Percentiles rank a stretch among this genome's conserved stretches.
These are phyloP conservation scores for Troides oblongomaculatus DNA, from an alignment of 2,888 invertebrate species.

Conservation along the genomic window DNA sequence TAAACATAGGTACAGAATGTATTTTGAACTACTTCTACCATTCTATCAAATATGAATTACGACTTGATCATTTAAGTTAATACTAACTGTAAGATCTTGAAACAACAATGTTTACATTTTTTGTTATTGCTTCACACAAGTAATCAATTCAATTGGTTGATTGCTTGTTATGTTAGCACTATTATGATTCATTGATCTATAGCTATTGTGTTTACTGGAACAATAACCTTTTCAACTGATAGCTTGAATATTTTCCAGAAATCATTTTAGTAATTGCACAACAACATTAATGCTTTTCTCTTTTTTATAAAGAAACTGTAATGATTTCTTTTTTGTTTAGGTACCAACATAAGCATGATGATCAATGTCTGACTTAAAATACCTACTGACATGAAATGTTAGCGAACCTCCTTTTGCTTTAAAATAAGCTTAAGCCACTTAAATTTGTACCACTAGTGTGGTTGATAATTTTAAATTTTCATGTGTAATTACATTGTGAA, in stretches of 20 bases:
- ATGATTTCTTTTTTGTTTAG: no score
- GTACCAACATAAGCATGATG: no score
- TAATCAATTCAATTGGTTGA: slow-evolving; percentile 34
- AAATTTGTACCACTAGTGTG: no score
- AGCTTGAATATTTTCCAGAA: background rate
- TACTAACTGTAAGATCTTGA: background rate
- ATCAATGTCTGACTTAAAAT: no score
- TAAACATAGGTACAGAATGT: background rate
- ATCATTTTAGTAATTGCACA: background rate
- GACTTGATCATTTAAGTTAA: background rate
- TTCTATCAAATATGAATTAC: background rate
- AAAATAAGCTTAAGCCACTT: no score
- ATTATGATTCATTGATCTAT: slow-evolving; percentile 35
- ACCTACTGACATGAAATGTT: no score
- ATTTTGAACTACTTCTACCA: background rate
- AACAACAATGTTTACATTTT: background rate
- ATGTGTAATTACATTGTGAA: no score
- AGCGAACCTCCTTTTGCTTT: no score
- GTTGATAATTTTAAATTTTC: no score
- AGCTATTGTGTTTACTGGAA: slow-evolving; percentile 15
- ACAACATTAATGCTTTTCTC: background rate
- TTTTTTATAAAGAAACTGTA: no score
- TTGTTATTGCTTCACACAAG: background rate
- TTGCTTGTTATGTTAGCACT: slow-evolving; percentile 37
- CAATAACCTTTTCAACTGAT: slow-evolving; percentile 5